Evolutionary conservation across 2,113 vertebrate species (phyloP).

Genomic region (Dunckerocampus dactyliophorus): DNA sequence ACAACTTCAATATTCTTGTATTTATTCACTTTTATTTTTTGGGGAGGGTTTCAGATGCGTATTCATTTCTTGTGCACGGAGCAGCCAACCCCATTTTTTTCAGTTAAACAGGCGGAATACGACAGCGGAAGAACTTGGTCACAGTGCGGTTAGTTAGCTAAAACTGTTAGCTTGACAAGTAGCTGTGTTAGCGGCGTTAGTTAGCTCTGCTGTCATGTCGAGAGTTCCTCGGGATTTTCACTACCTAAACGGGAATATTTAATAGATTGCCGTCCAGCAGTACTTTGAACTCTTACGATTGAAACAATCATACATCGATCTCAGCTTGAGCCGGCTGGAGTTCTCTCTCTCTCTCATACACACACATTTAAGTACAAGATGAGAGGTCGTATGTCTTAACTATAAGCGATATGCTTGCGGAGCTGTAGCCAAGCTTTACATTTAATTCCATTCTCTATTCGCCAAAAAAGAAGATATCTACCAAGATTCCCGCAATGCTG

Average conservation of each 20-base stretch:
- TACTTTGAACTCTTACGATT: neutral
- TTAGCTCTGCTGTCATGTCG: conserved; percentile 3
- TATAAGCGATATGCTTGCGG: conserved; percentile 7
- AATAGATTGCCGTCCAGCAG: neutral
- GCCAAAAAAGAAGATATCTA: conserved; percentile 18
- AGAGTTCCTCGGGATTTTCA: neutral
- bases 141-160: conserved; percentile 21
- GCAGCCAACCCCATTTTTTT: neutral
- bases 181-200: neutral
- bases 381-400: neutral
- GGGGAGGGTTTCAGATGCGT: neutral
- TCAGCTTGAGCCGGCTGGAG: conserved; percentile 12
- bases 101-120: conserved; percentile 29
- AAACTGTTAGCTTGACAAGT: conserved; percentile 28
- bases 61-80: neutral
- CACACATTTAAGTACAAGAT: neutral
- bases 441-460: conserved; percentile 15
- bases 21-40: neutral
- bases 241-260: no score
- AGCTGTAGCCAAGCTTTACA: conserved; percentile 28
- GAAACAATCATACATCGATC: conserved; percentile 1
- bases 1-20: neutral
- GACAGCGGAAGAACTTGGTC: conserved; percentile 63
- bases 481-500: conserved; percentile 51
- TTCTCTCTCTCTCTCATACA: neutral